Conservation (phyloP, 2,797 vertebrate species). For the Miichthys miiuy region DNA sequence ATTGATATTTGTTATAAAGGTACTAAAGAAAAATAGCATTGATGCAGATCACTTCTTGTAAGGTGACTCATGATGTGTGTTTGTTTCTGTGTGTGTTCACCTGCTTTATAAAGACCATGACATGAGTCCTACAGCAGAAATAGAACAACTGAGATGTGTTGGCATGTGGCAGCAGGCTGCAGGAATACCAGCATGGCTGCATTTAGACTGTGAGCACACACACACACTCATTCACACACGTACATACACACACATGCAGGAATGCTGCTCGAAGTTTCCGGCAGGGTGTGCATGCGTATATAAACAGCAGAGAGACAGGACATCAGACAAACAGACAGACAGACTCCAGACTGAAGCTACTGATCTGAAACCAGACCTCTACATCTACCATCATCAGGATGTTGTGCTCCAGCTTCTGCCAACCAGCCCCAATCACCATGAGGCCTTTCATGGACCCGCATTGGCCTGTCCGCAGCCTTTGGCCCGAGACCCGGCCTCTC, state of each 20-base stretch:
- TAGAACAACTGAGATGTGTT: slow-evolving; percentile 72
- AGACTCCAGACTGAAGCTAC: slow-evolving; percentile 33
- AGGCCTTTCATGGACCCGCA: slow-evolving; percentile 77
- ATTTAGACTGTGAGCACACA: slow-evolving; percentile 78
- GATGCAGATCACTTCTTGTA: not conserved
- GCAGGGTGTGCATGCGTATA: slow-evolving; percentile 60
- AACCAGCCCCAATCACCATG: slow-evolving; percentile 53
- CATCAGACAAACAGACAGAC: slow-evolving; percentile 26
- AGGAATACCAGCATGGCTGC: slow-evolving; percentile 63
- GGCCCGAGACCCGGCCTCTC: slow-evolving; percentile 84
- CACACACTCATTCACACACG: slow-evolving; percentile 34
- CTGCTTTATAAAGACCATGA: slow-evolving; percentile 58
- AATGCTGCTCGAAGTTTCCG: slow-evolving; percentile 82
- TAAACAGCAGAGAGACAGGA: slow-evolving; percentile 52
- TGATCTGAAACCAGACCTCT: slow-evolving; percentile 6
- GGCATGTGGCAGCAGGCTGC: slow-evolving; percentile 78
- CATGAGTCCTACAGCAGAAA: slow-evolving; percentile 67
- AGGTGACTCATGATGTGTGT: not conserved
- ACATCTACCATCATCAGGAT: slow-evolving; percentile 59
- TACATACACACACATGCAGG: slow-evolving; percentile 43
- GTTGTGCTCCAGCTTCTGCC: slow-evolving; percentile 83
- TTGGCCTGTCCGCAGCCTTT: slow-evolving; percentile 86
- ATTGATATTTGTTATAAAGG: not conserved
- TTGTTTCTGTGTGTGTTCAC: slow-evolving; percentile 5
- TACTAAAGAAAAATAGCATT: not conserved